Base-by-base conservation (phyloP, 2,797 vertebrate species). In the Saguinus oedipus region DNA sequence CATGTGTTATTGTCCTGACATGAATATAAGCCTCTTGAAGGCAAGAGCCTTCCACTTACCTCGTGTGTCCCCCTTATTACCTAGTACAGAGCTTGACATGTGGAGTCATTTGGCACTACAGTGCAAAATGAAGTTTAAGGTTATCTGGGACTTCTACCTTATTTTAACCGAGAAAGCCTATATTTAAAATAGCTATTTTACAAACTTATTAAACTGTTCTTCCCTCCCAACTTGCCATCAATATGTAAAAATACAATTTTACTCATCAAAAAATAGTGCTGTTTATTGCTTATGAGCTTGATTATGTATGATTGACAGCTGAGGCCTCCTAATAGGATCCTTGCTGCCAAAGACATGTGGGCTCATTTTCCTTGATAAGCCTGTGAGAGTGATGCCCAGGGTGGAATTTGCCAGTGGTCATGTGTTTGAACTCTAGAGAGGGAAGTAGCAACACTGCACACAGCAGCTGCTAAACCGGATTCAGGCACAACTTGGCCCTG, bases 261-360 rank as follows among this genome's bases (percentile, higher is more conserved):
- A 68, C 46, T 97, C 93, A 96, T 96, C 74, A 61, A 82, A 94
- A 88, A 33, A 74, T 24, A 48, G 53, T 89, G 88, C 30, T 79
- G 57, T 92, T 97, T 96, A 53, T 95, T 97, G 78, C 97, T 98
- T 97, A 83, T 96, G 95, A 97, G 44, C 90, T 93, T 98, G 97
- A 98, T 98, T 96, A 53, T 97, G 72, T 97, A 13, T 98, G 97
- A 98, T 90, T 97, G 97, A 93, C 75, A 94, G 95, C 93, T 87
- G 95, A 98, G 85, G 98, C 96, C 59, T 5, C 80, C 89, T 93
- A 92, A 95, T 79, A 42, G 27, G 50, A 74, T 98, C 95, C 79
- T 85, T 78, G n/a, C 79, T 90, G 96, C 82, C 64, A 80, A 93
- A 64, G 74, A 75, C 22, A 8, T 20, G n/a, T 86, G 2, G 7